Evolutionary conservation across 2,113 vertebrate genomes (phyloP).

Genomic region (Laterallus jamaicensis): DNA sequence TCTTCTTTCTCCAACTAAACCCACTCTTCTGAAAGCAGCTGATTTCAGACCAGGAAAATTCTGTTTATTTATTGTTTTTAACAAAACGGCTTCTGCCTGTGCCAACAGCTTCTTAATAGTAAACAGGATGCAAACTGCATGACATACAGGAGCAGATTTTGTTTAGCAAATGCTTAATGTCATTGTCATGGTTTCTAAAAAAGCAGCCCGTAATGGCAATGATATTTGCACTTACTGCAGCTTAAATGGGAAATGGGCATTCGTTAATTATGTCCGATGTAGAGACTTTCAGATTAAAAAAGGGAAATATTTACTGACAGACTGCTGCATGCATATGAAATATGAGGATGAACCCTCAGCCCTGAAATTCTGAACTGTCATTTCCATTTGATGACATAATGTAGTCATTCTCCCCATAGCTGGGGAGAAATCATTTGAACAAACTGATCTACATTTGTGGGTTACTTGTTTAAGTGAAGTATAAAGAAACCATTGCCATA

Average conservation of each 20-base stretch:
- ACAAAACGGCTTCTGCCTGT: background rate
- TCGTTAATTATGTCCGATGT: background rate
- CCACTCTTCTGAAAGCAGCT: background rate
- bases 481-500: background rate
- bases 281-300: background rate
- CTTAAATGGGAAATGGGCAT: background rate
- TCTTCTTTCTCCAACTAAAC: background rate
- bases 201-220: background rate
- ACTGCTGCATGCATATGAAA: background rate
- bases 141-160: constrained; percentile 28
- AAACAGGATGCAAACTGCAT: constrained; percentile 43
- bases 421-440: background rate
- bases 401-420: background rate
- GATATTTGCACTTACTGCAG: constrained; percentile 12
- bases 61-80: constrained; percentile 2
- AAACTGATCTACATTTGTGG: background rate
- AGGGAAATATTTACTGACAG: background rate
- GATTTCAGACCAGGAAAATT: background rate
- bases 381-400: background rate
- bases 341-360: background rate
- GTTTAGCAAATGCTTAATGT: constrained; percentile 59
- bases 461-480: background rate
- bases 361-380: background rate
- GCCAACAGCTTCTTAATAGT: constrained; percentile 1
- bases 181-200: constrained; percentile 59